Conservation (phyloP, 2,888 invertebrate species). For the Heliconius sara region DNA sequence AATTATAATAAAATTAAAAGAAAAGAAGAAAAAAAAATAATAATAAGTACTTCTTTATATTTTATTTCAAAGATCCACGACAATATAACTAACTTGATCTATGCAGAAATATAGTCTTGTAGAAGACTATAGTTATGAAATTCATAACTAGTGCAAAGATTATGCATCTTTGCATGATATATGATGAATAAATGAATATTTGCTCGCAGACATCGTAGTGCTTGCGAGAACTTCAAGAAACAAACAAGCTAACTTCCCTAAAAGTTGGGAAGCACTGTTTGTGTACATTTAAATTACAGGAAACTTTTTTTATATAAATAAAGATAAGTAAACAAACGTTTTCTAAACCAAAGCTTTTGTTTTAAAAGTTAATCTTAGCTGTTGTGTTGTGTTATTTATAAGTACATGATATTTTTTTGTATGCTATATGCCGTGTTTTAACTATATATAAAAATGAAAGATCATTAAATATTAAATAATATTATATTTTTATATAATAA, state of each 20-base stretch:
- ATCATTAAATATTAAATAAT: no score
- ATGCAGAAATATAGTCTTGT: background rate
- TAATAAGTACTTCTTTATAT: background rate
- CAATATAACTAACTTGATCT: background rate
- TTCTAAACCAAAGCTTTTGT: background rate
- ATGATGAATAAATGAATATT: conserved; percentile 31
- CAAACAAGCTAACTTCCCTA: conserved; percentile 15
- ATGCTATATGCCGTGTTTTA: background rate
- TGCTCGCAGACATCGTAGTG: conserved; percentile 16
- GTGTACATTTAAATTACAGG: conserved; percentile 17
- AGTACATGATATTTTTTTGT: background rate
- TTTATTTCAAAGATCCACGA: background rate
- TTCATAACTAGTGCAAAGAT: conserved; percentile 16
- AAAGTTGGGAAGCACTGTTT: conserved; percentile 27
- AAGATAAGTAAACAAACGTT: background rate
- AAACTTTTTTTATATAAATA: conserved; percentile 23
- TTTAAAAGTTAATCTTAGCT: background rate
- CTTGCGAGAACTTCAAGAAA: conserved; percentile 19
- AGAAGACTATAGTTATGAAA: conserved; percentile 16
- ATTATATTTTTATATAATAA: no score
- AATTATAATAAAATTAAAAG: background rate
- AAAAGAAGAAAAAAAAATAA: background rate
- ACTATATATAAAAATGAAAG: no score
- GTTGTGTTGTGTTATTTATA: background rate
- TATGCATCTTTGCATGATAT: conserved; percentile 24